Evolutionary conservation across 1,140 invertebrate genomes (phyloP).

Genomic region (Drosophila tristis): DNA sequence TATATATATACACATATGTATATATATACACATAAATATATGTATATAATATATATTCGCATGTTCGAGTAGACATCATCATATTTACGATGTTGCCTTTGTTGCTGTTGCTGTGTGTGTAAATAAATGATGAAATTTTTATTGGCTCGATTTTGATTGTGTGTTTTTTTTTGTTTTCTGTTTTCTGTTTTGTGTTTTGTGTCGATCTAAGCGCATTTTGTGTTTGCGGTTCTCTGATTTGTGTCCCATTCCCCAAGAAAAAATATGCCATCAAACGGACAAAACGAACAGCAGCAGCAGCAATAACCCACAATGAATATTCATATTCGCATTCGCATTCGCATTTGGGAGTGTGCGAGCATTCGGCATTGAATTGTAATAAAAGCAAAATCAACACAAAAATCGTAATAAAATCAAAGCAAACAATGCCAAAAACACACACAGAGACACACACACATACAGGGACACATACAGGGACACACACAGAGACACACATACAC

Average conservation of each 20-base stretch:
- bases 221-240: constrained; percentile 72
- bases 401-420: constrained; percentile 81
- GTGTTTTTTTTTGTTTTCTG: constrained; percentile 24
- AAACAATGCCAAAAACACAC: constrained; percentile 63
- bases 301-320: constrained; percentile 37
- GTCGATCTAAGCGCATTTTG: constrained; percentile 78
- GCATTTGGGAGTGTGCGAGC: neutral
- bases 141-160: constrained; percentile 51
- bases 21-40: no score
- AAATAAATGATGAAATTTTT: constrained; percentile 63
- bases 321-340: constrained; percentile 46
- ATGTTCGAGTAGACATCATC: constrained; percentile 27
- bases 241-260: constrained; percentile 36
- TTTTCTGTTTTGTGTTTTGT: constrained; percentile 52
- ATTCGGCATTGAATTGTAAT: constrained; percentile 71
- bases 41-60: neutral
- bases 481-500: no score
- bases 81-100: constrained; percentile 30
- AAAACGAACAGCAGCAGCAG: constrained; percentile 22
- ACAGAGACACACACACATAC: constrained; percentile 34
- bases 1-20: no score
- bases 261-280: constrained; percentile 17
- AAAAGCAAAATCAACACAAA: constrained; percentile 82
- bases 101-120: constrained; percentile 16
- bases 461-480: neutral